These are phyloP conservation scores for Sarcophaga rosellei DNA, from an alignment of 2,888 invertebrate genomes.

Conservation along the genomic window DNA sequence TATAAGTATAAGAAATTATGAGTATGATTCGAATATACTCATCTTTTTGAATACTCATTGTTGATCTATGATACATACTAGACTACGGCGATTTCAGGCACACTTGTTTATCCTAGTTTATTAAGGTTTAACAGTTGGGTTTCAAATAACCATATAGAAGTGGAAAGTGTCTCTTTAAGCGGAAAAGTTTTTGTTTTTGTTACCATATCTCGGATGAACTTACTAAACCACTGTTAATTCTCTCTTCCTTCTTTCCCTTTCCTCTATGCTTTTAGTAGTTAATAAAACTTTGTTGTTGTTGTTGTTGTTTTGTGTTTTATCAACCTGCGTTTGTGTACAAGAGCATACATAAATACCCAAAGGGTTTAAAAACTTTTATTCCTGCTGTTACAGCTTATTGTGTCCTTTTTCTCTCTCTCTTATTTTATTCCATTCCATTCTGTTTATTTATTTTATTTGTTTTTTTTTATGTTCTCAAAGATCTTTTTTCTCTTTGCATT, in stretches of 20 bases:
- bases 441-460: background rate
- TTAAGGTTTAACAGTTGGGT: too few relatives aligned
- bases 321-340: constrained; percentile 7
- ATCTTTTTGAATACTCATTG: too few relatives aligned
- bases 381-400: constrained; percentile 28
- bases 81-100: too few relatives aligned
- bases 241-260: background rate
- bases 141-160: too few relatives aligned
- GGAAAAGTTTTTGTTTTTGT: too few relatives aligned
- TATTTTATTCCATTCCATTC: background rate
- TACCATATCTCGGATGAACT: background rate
- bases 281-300: constrained; percentile 19
- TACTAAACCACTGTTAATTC: constrained; percentile 17
- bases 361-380: constrained; percentile 49
- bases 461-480: constrained; percentile 2
- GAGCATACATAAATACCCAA: constrained; percentile 50
- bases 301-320: constrained; percentile 31
- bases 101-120: too few relatives aligned
- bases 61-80: too few relatives aligned
- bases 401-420: background rate
- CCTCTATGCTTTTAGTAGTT: background rate
- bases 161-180: too few relatives aligned
- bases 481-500: background rate
- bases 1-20: too few relatives aligned
- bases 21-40: too few relatives aligned